A percentile compares a stretch with the other conserved stretches of the same genome.
These are phyloP conservation scores for Plectropomus leopardus DNA, from an alignment of 2,113 vertebrate genomes.

Conservation along the genomic window DNA sequence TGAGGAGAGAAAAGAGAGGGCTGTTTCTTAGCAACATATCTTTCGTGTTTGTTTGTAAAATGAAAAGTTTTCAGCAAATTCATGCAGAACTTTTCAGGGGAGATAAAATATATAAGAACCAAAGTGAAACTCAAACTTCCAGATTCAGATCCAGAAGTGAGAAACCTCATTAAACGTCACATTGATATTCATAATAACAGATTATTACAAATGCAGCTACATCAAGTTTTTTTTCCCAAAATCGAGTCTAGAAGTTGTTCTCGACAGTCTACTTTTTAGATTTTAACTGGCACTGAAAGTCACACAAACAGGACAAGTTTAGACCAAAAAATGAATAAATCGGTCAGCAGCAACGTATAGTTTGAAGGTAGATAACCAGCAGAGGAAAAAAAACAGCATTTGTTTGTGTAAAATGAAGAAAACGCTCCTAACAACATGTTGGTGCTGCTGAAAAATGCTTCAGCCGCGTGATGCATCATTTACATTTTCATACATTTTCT, in stretches of 20 bases:
- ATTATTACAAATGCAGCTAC: not conserved
- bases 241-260: too few species aligned
- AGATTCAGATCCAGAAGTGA: not conserved
- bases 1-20: too few species aligned
- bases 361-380: not conserved
- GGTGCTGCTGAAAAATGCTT: constrained; percentile 13
- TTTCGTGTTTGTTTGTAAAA: too few species aligned
- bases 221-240: too few species aligned
- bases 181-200: not conserved
- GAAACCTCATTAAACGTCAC: not conserved
- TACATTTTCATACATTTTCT: constrained; percentile 68
- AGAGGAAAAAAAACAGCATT: not conserved
- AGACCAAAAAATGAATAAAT: not conserved
- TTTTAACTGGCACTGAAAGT: too few species aligned
- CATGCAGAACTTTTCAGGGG: too few species aligned
- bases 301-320: not conserved
- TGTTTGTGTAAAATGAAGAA: constrained; percentile 41
- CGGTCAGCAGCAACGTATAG: too few species aligned
- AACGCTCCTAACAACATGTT: constrained; percentile 49
- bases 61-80: too few species aligned
- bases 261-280: too few species aligned
- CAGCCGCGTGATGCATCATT: constrained; percentile 45
- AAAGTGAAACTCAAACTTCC: not conserved
- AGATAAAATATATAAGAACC: too few species aligned
- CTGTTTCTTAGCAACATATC: too few species aligned